Evolutionary conservation across 2,797 vertebrate species (phyloP), one percentile per base, ranked within the genome.

Genomic region (Sparidentex hasta): DNA sequence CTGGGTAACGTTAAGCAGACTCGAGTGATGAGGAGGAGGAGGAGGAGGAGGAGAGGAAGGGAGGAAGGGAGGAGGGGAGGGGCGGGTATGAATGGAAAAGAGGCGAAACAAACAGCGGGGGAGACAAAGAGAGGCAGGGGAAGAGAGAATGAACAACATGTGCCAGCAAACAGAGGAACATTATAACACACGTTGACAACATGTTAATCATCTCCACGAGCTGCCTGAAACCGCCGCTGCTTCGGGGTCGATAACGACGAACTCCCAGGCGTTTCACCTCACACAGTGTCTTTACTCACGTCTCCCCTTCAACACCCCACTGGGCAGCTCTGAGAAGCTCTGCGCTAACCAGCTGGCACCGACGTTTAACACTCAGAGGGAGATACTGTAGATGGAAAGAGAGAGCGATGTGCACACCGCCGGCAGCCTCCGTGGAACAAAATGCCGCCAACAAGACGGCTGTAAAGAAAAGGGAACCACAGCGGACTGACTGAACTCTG

Each of bases 1-100:
- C 62, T 20, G 59, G 59, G 71, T 72, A 64, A 57, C 25, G 29
- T 51, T 11, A 74, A 43, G 71, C 9, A 4, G 33, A 33, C 69
- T 56, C 68, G 5, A 46, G 46, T 0, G 43, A 57, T 14, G 18
- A 0, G 2, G 48, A 6, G 48, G 25, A 3, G 25, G n/a, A 3
- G 3, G 25, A 25, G 25, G 25, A 25, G n/a, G n/a, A n/a, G n/a
- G n/a, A n/a, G n/a, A n/a, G n/a, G n/a, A n/a, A n/a, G n/a, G n/a
- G n/a, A n/a, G n/a, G n/a, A 20, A 51, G 8, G 56, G 54, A 14
- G 23, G 48, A 21, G n/a, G 61, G 17, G 59, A 1, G 20, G 55
- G 43, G 71, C 56, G 2, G 43, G 47, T 16, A 33, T 0, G 43
- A 59, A 52, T 18, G 27, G 29, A 65, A 20, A 11, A 11, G 50